phyloP scores from a whole-genome alignment of 2,797 vertebrate species.

The Diceros bicornis region DNA sequence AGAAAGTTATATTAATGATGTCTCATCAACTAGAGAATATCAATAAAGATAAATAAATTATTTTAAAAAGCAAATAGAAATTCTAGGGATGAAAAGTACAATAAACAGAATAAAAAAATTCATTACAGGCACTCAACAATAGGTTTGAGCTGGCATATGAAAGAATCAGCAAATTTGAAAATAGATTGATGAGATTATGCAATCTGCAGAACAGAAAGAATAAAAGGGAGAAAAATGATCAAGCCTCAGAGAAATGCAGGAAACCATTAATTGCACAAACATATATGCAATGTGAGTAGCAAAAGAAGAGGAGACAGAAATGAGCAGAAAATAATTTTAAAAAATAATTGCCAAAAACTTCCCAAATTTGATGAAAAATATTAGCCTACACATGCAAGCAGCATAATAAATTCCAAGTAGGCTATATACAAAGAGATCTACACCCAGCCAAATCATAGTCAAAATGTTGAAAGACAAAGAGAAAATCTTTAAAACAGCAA shows the following conservation, averaged over 20 bases:
- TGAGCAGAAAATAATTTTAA: background rate
- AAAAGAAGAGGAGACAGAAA: background rate
- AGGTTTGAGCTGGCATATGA: background rate
- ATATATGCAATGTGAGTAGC: background rate
- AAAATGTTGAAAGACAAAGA: too few relatives aligned
- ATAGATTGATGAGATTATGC: background rate
- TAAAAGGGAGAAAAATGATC: background rate
- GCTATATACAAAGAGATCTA: too few relatives aligned
- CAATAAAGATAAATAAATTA: background rate
- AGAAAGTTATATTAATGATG: background rate
- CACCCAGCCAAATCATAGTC: too few relatives aligned
- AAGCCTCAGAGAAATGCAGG: background rate
- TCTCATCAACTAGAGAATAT: background rate
- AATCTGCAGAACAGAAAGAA: background rate
- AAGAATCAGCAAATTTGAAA: background rate
- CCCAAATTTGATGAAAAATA: background rate
- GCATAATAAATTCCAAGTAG: too few relatives aligned
- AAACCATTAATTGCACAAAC: background rate
- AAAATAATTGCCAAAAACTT: background rate
- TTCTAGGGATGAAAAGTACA: background rate
- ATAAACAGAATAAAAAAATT: background rate
- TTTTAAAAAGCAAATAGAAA: background rate
- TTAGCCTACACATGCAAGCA: too few relatives aligned
- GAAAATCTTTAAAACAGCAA: too few relatives aligned
- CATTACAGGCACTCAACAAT: background rate